Conservation (phyloP, 2,888 invertebrate species). For the Leucania comma region DNA sequence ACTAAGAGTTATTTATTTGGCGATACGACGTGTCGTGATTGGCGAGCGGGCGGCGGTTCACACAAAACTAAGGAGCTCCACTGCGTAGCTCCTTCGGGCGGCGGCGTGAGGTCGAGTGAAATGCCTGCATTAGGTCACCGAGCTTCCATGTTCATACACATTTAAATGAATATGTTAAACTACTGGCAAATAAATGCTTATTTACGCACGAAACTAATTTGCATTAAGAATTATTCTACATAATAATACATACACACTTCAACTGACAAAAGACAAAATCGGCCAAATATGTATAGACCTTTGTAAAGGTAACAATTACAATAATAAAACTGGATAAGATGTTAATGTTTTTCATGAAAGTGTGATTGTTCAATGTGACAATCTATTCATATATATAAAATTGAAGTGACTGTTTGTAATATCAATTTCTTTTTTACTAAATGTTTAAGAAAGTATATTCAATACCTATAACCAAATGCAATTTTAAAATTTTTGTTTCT, state of each 20-base stretch:
- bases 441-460: no score
- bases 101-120: constrained; percentile 78
- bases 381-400: no score
- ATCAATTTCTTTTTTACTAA: no score
- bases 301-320: constrained; percentile 21
- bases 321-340: background rate
- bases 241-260: constrained; percentile 65
- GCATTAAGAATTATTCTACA: constrained; percentile 81
- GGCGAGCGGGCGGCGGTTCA: constrained; percentile 71
- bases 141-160: constrained; percentile 79
- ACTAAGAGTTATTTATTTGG: constrained; percentile 69
- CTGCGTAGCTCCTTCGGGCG: constrained; percentile 71
- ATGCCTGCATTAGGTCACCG: constrained; percentile 80
- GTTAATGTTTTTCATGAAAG: constrained; percentile 10
- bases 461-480: no score
- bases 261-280: constrained; percentile 60
- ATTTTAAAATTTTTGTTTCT: no score
- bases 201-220: constrained; percentile 80
- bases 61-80: constrained; percentile 58
- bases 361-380: constrained; percentile 8
- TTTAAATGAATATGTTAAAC: constrained; percentile 87
- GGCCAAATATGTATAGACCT: constrained; percentile 37
- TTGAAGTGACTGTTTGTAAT: no score
- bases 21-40: constrained; percentile 57
- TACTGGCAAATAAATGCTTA: constrained; percentile 80